A percentile compares a stretch with the other conserved stretches of the same genome.
phyloP scores from a whole-genome alignment of 2,888 invertebrate species.

The Ormyrus rosae region DNA sequence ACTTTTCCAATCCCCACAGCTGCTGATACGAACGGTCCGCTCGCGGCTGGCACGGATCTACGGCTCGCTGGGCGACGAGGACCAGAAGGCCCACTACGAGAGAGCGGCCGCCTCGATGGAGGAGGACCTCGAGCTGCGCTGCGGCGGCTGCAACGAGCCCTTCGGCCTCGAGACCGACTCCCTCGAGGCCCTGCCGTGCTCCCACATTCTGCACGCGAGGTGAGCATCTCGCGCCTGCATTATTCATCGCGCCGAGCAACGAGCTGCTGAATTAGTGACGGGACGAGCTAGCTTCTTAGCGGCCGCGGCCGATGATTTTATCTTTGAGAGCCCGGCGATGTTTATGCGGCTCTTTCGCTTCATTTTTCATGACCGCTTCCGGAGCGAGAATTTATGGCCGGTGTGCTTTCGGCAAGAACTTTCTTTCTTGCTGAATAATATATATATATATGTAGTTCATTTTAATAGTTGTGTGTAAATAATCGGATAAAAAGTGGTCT shows the following conservation, averaged over 20 bases:
- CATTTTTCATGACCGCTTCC: no score
- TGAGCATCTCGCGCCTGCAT: constrained; percentile 67
- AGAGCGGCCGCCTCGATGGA: constrained; percentile 82
- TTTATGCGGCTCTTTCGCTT: no score
- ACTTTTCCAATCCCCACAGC: constrained; percentile 74
- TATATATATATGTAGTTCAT: no score
- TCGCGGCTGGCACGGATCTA: constrained; percentile 88
- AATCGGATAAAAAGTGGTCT: no score
- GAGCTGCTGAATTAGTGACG: no score
- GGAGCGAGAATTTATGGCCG: no score
- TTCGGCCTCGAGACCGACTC: constrained; percentile 85
- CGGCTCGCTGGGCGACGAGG: constrained; percentile 88
- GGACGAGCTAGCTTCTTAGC: no score
- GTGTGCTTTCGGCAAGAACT: no score
- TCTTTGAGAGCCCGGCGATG: no score
- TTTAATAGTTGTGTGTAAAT: no score
- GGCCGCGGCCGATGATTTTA: no score
- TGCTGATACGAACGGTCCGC: constrained; percentile 87
- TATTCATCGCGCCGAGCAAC: background rate
- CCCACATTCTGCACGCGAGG: constrained; percentile 92
- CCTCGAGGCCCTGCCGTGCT: constrained; percentile 89
- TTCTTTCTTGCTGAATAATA: no score
- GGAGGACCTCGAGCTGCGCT: constrained; percentile 86
- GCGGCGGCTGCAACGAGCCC: constrained; percentile 88
- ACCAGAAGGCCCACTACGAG: constrained; percentile 86